Base-by-base conservation (phyloP, 2,888 invertebrate genomes). In the Cheilosia vulpina region DNA sequence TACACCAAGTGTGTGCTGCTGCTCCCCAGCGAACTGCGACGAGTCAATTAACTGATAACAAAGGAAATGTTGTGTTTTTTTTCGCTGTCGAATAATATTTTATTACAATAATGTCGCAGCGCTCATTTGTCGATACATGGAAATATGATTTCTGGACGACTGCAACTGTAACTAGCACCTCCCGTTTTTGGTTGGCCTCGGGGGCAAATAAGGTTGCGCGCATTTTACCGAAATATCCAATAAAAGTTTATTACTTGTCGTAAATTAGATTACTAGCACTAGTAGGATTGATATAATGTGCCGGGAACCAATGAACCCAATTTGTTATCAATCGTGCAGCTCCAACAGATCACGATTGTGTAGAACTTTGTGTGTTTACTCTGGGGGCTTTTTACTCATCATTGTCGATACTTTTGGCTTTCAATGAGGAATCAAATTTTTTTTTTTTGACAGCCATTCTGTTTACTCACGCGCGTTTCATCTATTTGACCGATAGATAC, bases 181-280 rank as follows among this genome's bases (percentile, higher is more conserved):
- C 11, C 43, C 17, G 27, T 19, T 17, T 45, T 45, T 58, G 66
- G 66, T 71, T 62, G 31, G 24, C 47, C 38, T 45, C 69, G 73
- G 65, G 58, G 53, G 75, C 73, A 71, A 69, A 68, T 45, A 71
- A 52, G 75, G 83, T 68, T 83, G 60, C 79, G 43, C 19, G 63
- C 31, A 65, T 69, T 76, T 53, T 34, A 58, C 63, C 52, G 50
- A 38, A 84, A 60, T 55, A 62, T n/a, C 60, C 43, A 66, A 85
- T 81, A 81, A 85, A 85, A 76, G 55, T 85, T 85, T 81, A 85
- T 76, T 81, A 52, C 81, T 81, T 81, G 81, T 85, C 85, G 57
- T 85, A 85, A 85, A 85, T 85, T 81, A 85, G 85, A 85, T 85
- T 77, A 81, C 65, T 55, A 71, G 38, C 47, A 65, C 21, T 27